Base-by-base conservation (phyloP, 2,888 invertebrate genomes). In the Galerucella nymphaeae region DNA sequence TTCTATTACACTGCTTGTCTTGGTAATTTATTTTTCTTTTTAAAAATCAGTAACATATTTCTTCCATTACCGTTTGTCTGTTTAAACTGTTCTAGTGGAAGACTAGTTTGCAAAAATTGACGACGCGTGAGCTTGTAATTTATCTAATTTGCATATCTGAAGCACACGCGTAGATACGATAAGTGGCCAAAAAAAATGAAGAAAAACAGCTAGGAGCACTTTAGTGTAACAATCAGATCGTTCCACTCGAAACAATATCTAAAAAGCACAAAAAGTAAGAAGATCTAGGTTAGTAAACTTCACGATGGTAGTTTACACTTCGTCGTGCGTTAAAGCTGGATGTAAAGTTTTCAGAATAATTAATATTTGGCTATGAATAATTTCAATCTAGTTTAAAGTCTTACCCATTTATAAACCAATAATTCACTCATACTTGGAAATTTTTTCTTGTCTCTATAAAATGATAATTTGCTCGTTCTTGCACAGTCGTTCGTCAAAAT, bases 71-170 rank as follows among this genome's bases (percentile, higher is more conserved):
- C 48, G 48, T 48, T n/a, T 16, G n/a, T 16, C 9, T 16, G 50
- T 18, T 58, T 14, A 18, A 55, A 58, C 13, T 11, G 23, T 23
- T 13, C 30, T 58, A 30, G 13, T 58, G 58, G 14, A 41, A 42
- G 38, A 30, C 11, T 42, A 42, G n/a, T n/a, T 61, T 42, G 42
- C 61, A 42, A 61, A 61, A 61, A 61, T 23, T 42, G 16, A 61
- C 61, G 42, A 61, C 42, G 18, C 61, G 61, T 61, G 61, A 41
- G 18, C 41, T 61, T n/a, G 61, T 61, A 61, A 61, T 61, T 61
- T 61, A 18, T 9, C 41, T 16, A 61, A 61, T 61, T 61, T 61
- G 61, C 61, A 61, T 61, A 61, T 61, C 61, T 53, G 9, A 53
- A 9, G 50, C 16, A 53, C 50, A 16, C 9, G n/a, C 50, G 16